Base-by-base conservation (phyloP, 1,140 invertebrate species). In the Drosophila triauraria region DNA sequence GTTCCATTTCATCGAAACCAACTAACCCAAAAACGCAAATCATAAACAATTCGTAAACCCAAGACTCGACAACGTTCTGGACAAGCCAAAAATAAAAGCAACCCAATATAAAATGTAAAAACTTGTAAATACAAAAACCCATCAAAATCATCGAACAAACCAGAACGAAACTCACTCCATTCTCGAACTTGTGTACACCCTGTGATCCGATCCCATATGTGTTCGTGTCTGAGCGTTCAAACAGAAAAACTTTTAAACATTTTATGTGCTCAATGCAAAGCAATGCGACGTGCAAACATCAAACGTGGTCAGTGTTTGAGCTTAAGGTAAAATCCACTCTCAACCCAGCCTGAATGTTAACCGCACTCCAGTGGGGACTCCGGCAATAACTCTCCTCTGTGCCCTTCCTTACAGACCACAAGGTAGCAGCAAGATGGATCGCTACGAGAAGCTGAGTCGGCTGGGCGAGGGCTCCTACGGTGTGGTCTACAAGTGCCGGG, bases 401-500 rank as follows among this genome's bases (percentile, higher is more conserved):
- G 25, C 27, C 9, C 56, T 30, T 71, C 23, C 42, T 92, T 90
- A 23, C 82, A 97, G 97, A 93, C 96, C 96, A 82, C 95, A 97
- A 91, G 96, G 97, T 82, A 97, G 96, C 88, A 96, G 96, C 92
- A 95, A 96, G 81, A 99, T 99, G 98, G 99, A 99, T 93, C 96
- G 98, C 64, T 99, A 99, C 94, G 99, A 99, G 93, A 98, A 98
- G 93, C 94, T 99, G 17, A 96, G 95, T 47, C 98, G 99, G 91
- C 96, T 99, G 42, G 99, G 99, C 67, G 99, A 99, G 94, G 99
- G 99, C 60, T 99, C 98, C 46, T 99, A 99, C 93, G 99, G 99
- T 9, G 96, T 99, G 63, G 99, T 99, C 51, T 99, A 99, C 95
- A 99, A 99, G 93, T 99, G 99, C 93, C 96, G 98, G 48, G 99